phyloP scores from a whole-genome alignment of 1,140 invertebrate genomes.

The Brachionus paranguensis region DNA sequence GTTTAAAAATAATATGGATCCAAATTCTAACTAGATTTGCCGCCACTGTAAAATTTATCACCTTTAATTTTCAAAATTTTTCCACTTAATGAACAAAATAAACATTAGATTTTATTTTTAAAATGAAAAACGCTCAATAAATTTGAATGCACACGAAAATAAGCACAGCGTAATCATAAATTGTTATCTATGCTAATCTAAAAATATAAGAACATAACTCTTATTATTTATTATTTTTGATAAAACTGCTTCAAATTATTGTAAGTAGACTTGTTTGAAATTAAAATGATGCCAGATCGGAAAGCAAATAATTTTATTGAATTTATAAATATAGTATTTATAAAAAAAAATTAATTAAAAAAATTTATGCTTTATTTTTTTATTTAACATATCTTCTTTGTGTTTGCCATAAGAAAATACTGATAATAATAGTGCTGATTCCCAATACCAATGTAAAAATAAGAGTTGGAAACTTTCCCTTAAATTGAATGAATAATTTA shows the following conservation, averaged over 20 bases:
- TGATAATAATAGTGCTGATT: neutral
- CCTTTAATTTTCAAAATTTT: neutral
- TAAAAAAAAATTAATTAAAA: neutral
- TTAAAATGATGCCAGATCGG: neutral
- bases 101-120: neutral
- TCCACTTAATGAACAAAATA: neutral
- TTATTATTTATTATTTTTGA: neutral
- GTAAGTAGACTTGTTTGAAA: neutral
- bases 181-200: neutral
- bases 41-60: neutral
- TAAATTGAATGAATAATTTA: neutral
- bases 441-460: neutral
- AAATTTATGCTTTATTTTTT: neutral
- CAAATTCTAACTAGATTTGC: neutral
- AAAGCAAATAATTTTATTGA: neutral
- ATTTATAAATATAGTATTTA: neutral
- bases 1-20: neutral
- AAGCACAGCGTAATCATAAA: neutral
- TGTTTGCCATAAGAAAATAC: neutral
- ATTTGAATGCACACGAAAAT: neutral
- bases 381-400: conserved; percentile 8
- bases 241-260: neutral
- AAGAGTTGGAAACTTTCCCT: neutral
- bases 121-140: neutral
- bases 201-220: neutral